Conservation (phyloP, 2,888 invertebrate genomes). For the Pachliopta kotzebuea region DNA sequence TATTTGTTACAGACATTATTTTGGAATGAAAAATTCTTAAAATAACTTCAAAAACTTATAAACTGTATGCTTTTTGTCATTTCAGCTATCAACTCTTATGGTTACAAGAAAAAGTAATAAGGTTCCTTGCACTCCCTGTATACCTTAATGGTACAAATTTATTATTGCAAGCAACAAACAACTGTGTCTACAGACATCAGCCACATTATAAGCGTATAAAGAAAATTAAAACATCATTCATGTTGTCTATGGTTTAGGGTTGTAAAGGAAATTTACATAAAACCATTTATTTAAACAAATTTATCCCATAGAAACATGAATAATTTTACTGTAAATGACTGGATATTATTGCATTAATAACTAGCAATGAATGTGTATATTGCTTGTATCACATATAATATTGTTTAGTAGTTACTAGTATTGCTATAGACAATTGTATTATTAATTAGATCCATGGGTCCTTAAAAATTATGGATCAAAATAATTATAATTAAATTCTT, state of each 20-base stretch:
- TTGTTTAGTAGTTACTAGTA: neutral
- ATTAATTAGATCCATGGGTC: neutral
- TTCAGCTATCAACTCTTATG: constrained; percentile 86
- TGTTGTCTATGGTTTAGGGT: neutral
- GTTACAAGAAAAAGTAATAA: constrained; percentile 81
- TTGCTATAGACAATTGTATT: neutral
- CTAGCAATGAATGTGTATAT: too few relatives aligned
- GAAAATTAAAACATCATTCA: neutral
- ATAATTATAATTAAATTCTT: neutral
- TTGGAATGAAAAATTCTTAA: too few relatives aligned
- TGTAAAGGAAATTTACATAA: too few relatives aligned
- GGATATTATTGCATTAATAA: too few relatives aligned
- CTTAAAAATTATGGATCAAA: neutral
- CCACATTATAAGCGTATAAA: neutral
- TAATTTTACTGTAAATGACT: too few relatives aligned
- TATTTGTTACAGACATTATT: too few relatives aligned
- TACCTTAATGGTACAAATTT: neutral
- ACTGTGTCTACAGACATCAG: neutral
- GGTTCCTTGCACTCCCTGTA: neutral
- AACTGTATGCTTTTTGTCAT: constrained; percentile 40
- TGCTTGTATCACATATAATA: too few relatives aligned
- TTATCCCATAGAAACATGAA: too few relatives aligned
- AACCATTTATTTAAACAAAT: too few relatives aligned
- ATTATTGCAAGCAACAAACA: neutral
- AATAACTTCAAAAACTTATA: too few relatives aligned